Base-by-base conservation (phyloP, 1,140 invertebrate species). In the Drosophila sproati region DNA sequence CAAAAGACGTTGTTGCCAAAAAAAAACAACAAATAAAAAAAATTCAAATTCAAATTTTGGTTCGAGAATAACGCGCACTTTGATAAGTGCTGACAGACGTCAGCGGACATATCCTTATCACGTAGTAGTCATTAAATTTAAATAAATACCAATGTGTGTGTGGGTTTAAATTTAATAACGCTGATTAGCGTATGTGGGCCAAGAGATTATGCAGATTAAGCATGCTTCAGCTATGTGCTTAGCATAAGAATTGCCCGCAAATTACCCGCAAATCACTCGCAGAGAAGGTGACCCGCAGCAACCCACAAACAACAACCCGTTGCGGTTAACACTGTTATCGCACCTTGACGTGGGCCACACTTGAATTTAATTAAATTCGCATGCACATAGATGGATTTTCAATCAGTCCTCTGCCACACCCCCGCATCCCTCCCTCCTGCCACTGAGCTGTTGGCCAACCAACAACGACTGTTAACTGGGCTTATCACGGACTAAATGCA, bases 181-280 rank as follows among this genome's bases (percentile, higher is more conserved):
- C 61, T 80, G 85, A 88, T 88, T 88, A 88, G 68, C 61, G 57
- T 70, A 88, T 75, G 63, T 77, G 85, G 85, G 81, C 68, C 77
- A 78, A 72, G 68, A 81, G 85, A 88, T 88, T 88, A 81, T 69
- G 82, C 75, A 63, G 76, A 51, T 67, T 73, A 72, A 72, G 39
- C 59, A 20, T 20, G 41, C 10, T 35, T 35, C 8, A 6, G 48
- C 39, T 64, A 43, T 61, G 63, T 68, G 70, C 28, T 71, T 45
- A 82, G 85, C 77, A 88, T 76, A 66, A 66, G 54, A 88, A 88
- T 78, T 70, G 71, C 74, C 69, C 73, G 64, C 85, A 83, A 87
- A 89, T 85, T 76, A 73, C 69, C 69, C 74, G 74, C 70, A 60
- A 73, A 73, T 60, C 43, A 67, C 29, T 55, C 35, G 39, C 59